Evolutionary conservation across 2,113 vertebrate genomes (phyloP), one percentile per base, ranked within the genome.

Genomic region (Progne subis): DNA sequence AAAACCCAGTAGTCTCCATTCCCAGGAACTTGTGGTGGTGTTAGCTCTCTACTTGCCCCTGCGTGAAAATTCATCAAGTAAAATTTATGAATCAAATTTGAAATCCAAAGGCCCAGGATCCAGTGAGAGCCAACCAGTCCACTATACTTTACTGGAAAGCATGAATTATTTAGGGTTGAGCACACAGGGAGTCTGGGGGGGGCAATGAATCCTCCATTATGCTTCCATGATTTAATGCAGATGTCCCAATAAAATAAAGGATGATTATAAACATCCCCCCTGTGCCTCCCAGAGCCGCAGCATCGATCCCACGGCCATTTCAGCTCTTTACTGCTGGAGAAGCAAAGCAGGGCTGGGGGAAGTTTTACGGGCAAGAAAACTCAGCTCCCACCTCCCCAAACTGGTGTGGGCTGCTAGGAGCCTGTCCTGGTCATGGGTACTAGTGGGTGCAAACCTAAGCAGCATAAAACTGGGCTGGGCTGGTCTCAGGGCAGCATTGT

Each of bases 101-200:
- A 71, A 53, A 70, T 15, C 29, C 4, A 10, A 52, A 87, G 82
- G 53, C 81, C 63, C 25, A 20, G 49, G 67, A 71, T 63, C 53
- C 1, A 13, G 18, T 60, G 18, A 19, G 50, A 89, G 82, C 14
- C 7, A 39, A 82, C 6, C 67, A 57, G 29, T 67, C 24, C 37
- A 70, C 83, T 28, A 88, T 10, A 7, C 85, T 96, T 98, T 98
- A 95, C 98, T 72, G 98, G 97, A 98, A 98, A 84, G 89, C 81
- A 97, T 98, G 82, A 97, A 98, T 98, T 98, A 98, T 98, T 98
- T 88, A 98, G 61, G 91, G 43, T 1, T 0, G 3, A 86, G 60
- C 0, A 1, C 44, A 32, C 0, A 3, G 77, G 71, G 67, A 76
- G 56, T 59, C 50, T 32, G 5, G 18, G 25, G 65, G 47, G 69